phyloP scores from a whole-genome alignment of 2,113 vertebrate genomes.

The Embiotoca jacksoni region DNA sequence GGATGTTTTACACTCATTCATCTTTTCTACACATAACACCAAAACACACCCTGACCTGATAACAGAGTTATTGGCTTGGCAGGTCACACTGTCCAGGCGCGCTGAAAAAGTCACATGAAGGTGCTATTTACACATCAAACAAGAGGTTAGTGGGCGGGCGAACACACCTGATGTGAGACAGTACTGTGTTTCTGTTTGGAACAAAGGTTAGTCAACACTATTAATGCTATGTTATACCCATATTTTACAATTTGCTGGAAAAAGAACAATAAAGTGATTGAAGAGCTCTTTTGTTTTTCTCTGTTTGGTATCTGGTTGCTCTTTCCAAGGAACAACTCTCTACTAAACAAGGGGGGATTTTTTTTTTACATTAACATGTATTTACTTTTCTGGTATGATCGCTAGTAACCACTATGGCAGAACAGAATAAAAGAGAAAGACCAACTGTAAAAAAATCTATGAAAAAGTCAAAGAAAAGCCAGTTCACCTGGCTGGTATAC shows the following conservation, averaged over 20 bases:
- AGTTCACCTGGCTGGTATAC: not conserved
- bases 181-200: not conserved
- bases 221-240: not conserved
- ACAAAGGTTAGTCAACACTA: not conserved
- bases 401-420: too few species aligned
- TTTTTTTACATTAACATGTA: too few species aligned
- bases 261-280: not conserved
- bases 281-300: not conserved
- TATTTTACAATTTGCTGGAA: not conserved
- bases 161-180: not conserved
- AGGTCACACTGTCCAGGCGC: not conserved
- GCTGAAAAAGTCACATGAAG: constrained; percentile 30
- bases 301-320: not conserved
- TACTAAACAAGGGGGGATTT: too few species aligned
- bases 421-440: not conserved
- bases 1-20: constrained; percentile 13
- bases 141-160: constrained; percentile 2
- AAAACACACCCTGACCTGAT: constrained; percentile 36
- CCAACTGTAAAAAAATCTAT: too few species aligned
- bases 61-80: not conserved
- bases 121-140: constrained; percentile 53
- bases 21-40: not conserved
- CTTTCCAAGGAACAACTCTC: not conserved
- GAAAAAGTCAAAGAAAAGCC: too few species aligned
- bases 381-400: too few species aligned